Evolutionary conservation across 1,140 invertebrate species (phyloP).

Genomic region (Drosophila albomicans): DNA sequence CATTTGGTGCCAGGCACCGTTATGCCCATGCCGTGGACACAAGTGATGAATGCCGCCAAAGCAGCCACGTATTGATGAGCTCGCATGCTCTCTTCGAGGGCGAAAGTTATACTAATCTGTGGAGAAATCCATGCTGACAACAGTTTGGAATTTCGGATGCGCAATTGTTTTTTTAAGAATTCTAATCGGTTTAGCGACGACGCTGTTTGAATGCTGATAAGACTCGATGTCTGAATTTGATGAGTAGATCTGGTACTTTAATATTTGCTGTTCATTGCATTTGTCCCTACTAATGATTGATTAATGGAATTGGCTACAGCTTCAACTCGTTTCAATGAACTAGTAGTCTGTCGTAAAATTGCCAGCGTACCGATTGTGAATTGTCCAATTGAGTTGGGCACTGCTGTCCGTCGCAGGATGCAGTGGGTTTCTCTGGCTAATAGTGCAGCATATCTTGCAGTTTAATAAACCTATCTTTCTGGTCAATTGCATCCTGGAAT

Average conservation of each 20-base stretch:
- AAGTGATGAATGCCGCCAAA: constrained; percentile 30
- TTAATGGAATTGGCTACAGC: too few species aligned
- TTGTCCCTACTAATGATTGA: too few species aligned
- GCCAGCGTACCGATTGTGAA: too few species aligned
- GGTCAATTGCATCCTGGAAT: constrained; percentile 88
- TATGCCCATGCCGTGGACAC: constrained; percentile 37
- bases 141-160: constrained; percentile 3
- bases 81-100: constrained; percentile 40
- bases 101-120: constrained; percentile 47
- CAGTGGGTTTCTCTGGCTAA: constrained; percentile 79
- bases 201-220: background rate
- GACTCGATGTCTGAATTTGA: background rate
- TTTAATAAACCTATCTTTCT: constrained; percentile 93
- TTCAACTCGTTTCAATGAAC: too few species aligned
- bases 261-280: too few species aligned
- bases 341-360: too few species aligned
- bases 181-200: constrained; percentile 1
- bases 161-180: constrained; percentile 3
- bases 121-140: constrained; percentile 1
- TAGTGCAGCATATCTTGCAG: constrained; percentile 90
- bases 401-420: too few species aligned
- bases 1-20: constrained; percentile 87
- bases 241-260: too few species aligned
- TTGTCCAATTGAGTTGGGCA: too few species aligned
- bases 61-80: background rate